Evolutionary conservation across 2,113 vertebrate species (phyloP).

Genomic region (Hirundichthys speculiger): DNA sequence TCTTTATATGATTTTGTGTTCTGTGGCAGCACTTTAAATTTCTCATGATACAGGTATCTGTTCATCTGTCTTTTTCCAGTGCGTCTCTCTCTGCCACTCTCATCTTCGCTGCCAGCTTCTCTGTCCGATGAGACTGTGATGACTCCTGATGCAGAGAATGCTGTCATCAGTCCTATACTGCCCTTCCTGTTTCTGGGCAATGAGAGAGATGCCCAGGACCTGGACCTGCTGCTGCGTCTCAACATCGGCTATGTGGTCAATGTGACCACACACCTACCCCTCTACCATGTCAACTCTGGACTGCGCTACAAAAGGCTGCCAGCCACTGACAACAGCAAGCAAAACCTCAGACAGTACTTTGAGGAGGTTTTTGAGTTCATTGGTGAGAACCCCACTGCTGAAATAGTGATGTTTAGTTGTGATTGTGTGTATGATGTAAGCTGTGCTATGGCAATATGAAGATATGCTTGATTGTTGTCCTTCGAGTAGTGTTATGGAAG

Average conservation of each 20-base stretch:
- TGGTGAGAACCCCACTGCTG: conserved; percentile 67
- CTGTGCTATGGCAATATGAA: too few species aligned
- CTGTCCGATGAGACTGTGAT: conserved; percentile 80
- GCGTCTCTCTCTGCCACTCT: conserved; percentile 80
- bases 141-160: conserved; percentile 86
- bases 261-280: conserved; percentile 87
- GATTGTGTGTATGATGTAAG: background rate
- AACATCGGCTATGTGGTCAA: conserved; percentile 87
- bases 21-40: conserved; percentile 3
- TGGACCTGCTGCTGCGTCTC: conserved; percentile 81
- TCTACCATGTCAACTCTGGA: conserved; percentile 84
- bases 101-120: conserved; percentile 78
- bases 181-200: conserved; percentile 88
- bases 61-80: conserved; percentile 45
- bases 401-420: too few species aligned
- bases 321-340: conserved; percentile 87
- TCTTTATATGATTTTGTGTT: background rate
- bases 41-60: background rate
- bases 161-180: conserved; percentile 84
- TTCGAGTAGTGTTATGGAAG: too few species aligned
- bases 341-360: conserved; percentile 89
- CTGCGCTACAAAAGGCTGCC: conserved; percentile 86
- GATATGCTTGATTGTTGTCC: too few species aligned
- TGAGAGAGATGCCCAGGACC: conserved; percentile 85
- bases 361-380: conserved; percentile 90